A percentile compares a stretch with the other conserved stretches of the same genome.
These are phyloP conservation scores for Harpegnathos saltator DNA, from an alignment of 1,140 invertebrate genomes.

Conservation along the genomic window DNA sequence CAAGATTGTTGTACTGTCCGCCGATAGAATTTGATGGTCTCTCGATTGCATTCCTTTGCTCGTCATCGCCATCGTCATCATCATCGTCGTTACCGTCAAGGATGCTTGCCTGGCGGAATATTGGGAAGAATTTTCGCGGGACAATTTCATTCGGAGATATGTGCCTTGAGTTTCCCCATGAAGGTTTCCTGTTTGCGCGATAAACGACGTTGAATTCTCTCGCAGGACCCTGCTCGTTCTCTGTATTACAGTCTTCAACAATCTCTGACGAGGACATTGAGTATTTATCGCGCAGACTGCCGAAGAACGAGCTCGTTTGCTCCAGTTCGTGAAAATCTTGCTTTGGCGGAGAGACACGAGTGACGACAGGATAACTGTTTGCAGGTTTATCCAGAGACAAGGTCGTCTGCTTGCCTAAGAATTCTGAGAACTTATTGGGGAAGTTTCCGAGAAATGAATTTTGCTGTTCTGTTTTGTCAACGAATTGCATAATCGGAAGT, in stretches of 20 bases:
- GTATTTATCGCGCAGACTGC: constrained; percentile 27
- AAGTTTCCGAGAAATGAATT: constrained; percentile 10
- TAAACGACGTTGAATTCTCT: not conserved
- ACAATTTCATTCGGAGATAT: not conserved
- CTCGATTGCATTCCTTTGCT: not conserved
- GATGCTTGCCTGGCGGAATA: not conserved
- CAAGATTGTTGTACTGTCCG: not conserved
- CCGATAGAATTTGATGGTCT: not conserved
- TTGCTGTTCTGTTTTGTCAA: not conserved
- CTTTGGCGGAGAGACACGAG: not conserved
- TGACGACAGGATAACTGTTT: not conserved
- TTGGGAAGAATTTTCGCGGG: not conserved
- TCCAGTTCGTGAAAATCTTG: not conserved
- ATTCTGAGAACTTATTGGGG: constrained; percentile 3
- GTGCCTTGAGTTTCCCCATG: not conserved
- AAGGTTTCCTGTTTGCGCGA: constrained; percentile 11
- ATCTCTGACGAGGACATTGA: not conserved
- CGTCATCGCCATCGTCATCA: no score
- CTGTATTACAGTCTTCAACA: not conserved
- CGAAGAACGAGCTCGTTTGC: constrained; percentile 14
- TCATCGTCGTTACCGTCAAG: not conserved
- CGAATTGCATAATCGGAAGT: no score
- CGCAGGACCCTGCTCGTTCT: not conserved
- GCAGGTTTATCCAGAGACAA: not conserved
- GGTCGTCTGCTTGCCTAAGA: not conserved